Percentiles rank a stretch among this genome's conserved stretches.
Evolutionary conservation across 2,888 invertebrate species (phyloP).

Genomic region (Balanococcus diminutus): DNA sequence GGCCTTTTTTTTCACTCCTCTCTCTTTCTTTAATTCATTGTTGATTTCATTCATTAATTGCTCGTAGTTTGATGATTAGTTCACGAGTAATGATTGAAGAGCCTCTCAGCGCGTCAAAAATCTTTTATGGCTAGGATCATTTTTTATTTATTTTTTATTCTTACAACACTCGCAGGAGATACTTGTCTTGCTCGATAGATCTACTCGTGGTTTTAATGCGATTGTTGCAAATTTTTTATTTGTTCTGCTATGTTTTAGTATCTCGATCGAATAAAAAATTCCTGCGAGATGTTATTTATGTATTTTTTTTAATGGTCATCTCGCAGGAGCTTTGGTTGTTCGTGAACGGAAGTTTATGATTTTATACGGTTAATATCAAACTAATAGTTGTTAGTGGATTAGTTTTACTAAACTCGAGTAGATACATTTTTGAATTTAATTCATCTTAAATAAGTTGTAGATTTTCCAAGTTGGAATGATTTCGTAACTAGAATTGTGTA

Average conservation of each 20-base stretch:
- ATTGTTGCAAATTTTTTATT: background rate
- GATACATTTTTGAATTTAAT: too few relatives aligned
- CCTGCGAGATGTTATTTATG: too few relatives aligned
- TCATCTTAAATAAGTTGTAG: too few relatives aligned
- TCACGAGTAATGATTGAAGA: constrained; percentile 38
- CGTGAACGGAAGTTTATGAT: too few relatives aligned
- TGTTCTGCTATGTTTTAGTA: background rate
- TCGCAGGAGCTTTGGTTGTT: too few relatives aligned
- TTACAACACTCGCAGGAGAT: background rate
- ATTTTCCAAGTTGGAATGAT: too few relatives aligned
- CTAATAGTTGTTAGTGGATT: too few relatives aligned
- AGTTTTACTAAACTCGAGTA: too few relatives aligned
- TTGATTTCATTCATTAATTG: constrained; percentile 45
- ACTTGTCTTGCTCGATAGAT: background rate
- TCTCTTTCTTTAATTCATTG: constrained; percentile 16
- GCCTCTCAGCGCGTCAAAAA: constrained; percentile 43
- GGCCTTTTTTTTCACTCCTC: background rate
- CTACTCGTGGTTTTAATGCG: background rate
- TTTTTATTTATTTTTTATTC: constrained; percentile 16
- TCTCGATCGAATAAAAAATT: background rate
- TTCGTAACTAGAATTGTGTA: too few relatives aligned
- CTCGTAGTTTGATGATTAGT: constrained; percentile 46
- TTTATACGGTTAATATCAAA: too few relatives aligned
- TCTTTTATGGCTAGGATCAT: background rate
- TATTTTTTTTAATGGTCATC: too few relatives aligned